phyloP scores from a whole-genome alignment of 2,888 invertebrate species.

The Norana najaformis region DNA sequence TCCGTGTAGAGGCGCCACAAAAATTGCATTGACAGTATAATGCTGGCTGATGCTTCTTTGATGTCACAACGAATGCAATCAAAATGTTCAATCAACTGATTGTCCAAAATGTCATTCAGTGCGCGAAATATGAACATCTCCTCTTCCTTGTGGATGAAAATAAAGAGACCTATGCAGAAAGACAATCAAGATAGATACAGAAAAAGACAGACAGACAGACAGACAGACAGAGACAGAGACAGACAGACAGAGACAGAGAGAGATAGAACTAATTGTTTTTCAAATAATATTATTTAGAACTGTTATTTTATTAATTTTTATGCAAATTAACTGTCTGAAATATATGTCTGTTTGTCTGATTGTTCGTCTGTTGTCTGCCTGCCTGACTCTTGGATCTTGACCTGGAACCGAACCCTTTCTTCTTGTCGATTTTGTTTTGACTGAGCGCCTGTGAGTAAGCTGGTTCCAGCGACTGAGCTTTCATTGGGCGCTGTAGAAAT shows the following conservation, averaged over 20 bases:
- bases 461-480: too few relatives aligned
- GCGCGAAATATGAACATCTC: background rate
- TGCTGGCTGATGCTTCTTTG: background rate
- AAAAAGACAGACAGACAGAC: background rate
- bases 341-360: too few relatives aligned
- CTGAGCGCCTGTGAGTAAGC: too few relatives aligned
- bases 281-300: too few relatives aligned
- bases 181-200: background rate
- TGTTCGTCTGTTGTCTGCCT: too few relatives aligned
- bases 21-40: background rate
- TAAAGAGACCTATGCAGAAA: too few relatives aligned
- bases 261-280: background rate
- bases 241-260: background rate
- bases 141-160: background rate
- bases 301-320: too few relatives aligned
- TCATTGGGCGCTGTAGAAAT: too few relatives aligned
- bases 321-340: too few relatives aligned
- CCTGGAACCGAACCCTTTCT: too few relatives aligned
- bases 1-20: background rate
- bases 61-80: background rate
- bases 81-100: background rate
- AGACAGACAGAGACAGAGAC: background rate
- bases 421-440: too few relatives aligned
- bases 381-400: too few relatives aligned
- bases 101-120: background rate